Conservation (phyloP, 2,888 invertebrate genomes). For the Dugesia japonica region DNA sequence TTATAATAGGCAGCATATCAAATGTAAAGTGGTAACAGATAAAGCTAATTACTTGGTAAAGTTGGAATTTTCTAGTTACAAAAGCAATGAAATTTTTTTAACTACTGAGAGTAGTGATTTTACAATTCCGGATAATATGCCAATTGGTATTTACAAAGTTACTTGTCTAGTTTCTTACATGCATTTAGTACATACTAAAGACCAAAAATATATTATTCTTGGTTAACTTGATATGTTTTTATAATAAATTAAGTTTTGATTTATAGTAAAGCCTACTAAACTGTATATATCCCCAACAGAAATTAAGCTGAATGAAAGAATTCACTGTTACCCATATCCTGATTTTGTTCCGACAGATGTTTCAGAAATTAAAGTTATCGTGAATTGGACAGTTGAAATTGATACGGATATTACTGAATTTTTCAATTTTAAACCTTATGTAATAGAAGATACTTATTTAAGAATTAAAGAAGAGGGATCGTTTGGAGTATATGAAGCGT, state of each 20-base stretch:
- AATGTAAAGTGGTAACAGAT: too few relatives aligned
- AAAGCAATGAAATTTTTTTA: too few relatives aligned
- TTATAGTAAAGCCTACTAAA: not conserved
- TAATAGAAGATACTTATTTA: not conserved
- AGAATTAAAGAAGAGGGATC: not conserved
- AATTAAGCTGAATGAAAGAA: not conserved
- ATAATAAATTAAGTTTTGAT: not conserved
- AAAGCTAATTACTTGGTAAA: too few relatives aligned
- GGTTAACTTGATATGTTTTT: too few relatives aligned
- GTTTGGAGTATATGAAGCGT: not conserved
- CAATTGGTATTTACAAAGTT: too few relatives aligned
- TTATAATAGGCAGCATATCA: too few relatives aligned
- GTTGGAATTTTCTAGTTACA: too few relatives aligned
- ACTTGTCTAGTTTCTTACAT: too few relatives aligned
- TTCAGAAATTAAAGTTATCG: not conserved
- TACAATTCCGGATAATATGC: too few relatives aligned
- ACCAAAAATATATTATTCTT: too few relatives aligned
- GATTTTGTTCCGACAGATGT: not conserved
- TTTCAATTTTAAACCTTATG: not conserved
- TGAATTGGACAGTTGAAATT: not conserved
- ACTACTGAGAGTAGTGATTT: too few relatives aligned
- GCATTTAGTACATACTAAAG: too few relatives aligned
- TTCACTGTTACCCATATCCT: not conserved
- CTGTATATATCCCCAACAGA: not conserved
- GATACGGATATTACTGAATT: not conserved